Conservation (phyloP, 2,113 vertebrate species). For the Rhinoderma darwinii region DNA sequence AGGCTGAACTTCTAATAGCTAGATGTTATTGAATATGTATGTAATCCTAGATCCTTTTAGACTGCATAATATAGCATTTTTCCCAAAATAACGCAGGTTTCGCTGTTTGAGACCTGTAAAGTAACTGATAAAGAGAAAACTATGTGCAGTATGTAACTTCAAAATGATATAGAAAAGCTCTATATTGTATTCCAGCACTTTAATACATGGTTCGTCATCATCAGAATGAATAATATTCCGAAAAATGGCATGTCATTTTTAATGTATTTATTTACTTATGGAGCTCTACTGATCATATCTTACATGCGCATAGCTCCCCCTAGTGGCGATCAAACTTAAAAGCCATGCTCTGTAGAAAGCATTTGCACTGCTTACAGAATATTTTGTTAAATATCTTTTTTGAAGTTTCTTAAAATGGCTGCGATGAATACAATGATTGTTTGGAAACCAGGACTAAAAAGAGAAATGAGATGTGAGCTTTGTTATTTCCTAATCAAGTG, state of each 20-base stretch:
- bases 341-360: neutral
- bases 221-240: neutral
- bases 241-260: neutral
- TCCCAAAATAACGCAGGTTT: neutral
- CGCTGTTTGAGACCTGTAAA: neutral
- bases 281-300: neutral
- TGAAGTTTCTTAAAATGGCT: too few species aligned
- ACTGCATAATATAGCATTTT: too few species aligned
- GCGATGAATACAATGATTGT: too few species aligned
- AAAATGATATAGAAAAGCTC: neutral
- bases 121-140: neutral
- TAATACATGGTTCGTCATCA: neutral
- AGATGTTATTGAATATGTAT: too few species aligned
- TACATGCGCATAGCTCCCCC: conserved; percentile 17
- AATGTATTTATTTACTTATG: neutral
- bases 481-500: too few species aligned
- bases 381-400: neutral
- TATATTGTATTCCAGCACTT: neutral
- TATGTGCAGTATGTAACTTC: neutral
- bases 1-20: too few species aligned
- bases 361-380: neutral
- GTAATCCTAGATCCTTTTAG: too few species aligned
- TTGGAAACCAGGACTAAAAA: too few species aligned
- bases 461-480: too few species aligned
- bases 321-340: neutral